Evolutionary conservation across 2,797 vertebrate genomes (phyloP).

Genomic region (Pseudochaenichthys georgianus): DNA sequence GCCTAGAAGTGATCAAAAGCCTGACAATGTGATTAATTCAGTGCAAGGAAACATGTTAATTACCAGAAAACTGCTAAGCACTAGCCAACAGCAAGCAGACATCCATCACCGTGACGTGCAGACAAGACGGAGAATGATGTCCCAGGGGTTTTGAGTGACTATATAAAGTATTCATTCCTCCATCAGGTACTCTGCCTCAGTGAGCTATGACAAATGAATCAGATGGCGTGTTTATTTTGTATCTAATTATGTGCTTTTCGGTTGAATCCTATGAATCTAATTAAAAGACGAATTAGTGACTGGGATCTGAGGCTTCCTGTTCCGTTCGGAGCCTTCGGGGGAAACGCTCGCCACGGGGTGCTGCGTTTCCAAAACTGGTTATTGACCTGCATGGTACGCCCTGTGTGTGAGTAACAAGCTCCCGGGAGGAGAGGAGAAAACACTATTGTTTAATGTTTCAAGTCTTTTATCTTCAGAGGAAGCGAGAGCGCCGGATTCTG

Average conservation of each 20-base stretch:
- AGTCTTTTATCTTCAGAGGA: constrained; percentile 63
- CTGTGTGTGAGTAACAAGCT: constrained; percentile 71
- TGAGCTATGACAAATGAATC: constrained; percentile 52
- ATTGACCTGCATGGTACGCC: constrained; percentile 68
- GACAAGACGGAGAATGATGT: not conserved
- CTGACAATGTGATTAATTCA: no score
- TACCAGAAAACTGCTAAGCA: not conserved
- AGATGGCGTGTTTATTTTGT: constrained; percentile 43
- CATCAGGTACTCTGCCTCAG: not conserved
- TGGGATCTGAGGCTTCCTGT: constrained; percentile 13
- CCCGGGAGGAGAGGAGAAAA: constrained; percentile 65
- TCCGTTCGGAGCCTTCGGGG: constrained; percentile 28
- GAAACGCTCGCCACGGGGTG: constrained; percentile 62
- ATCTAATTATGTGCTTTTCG: constrained; percentile 50
- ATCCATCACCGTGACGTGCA: not conserved
- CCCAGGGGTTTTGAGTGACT: constrained; percentile 14
- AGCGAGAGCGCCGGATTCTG: constrained; percentile 14
- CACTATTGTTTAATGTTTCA: constrained; percentile 50
- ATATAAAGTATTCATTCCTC: not conserved
- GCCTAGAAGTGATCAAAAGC: not conserved
- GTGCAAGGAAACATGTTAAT: no score
- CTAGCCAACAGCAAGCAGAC: not conserved
- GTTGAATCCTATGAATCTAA: constrained; percentile 47
- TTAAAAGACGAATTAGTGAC: constrained; percentile 47
- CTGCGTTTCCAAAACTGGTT: constrained; percentile 57